Evolutionary conservation across 2,113 vertebrate species (phyloP).

Genomic region (Taurulus bubalis): DNA sequence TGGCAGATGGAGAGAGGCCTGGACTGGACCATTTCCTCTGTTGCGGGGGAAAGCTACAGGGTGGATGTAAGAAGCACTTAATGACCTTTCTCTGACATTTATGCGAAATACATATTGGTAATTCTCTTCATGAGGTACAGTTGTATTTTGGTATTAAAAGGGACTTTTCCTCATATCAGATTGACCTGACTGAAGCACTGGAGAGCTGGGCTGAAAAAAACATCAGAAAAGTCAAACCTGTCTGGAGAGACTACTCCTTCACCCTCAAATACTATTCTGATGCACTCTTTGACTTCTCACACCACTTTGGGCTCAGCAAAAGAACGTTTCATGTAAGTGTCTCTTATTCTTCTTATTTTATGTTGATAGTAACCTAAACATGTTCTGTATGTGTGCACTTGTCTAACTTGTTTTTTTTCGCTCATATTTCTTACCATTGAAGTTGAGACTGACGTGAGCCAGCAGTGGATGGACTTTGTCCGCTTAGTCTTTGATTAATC

Average conservation of each 20-base stretch:
- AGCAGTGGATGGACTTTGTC: background rate
- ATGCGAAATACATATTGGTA: background rate
- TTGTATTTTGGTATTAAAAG: background rate
- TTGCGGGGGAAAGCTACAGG: conserved; percentile 79
- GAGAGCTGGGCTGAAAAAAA: conserved; percentile 55
- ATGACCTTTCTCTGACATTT: background rate
- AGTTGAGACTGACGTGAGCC: conserved; percentile 54
- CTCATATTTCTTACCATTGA: background rate
- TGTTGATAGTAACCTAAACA: background rate
- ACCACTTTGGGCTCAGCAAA: conserved; percentile 79
- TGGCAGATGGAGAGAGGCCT: conserved; percentile 78
- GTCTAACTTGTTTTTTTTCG: conserved; percentile 1
- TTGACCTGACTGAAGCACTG: conserved; percentile 69
- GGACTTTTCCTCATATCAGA: conserved; percentile 39
- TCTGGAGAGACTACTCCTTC: conserved; percentile 70
- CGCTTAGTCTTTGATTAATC: background rate
- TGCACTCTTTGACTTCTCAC: conserved; percentile 78
- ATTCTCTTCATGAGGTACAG: background rate
- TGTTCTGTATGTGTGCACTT: background rate
- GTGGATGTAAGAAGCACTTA: conserved; percentile 66
- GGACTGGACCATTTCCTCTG: conserved; percentile 77
- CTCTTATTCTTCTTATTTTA: background rate
- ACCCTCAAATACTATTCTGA: conserved; percentile 78
- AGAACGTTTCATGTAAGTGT: conserved; percentile 58
- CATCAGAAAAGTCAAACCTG: conserved; percentile 6